A percentile compares a stretch with the other conserved stretches of the same genome.
phyloP scores from a whole-genome alignment of 1,140 invertebrate species.

The Maniola jurtina region DNA sequence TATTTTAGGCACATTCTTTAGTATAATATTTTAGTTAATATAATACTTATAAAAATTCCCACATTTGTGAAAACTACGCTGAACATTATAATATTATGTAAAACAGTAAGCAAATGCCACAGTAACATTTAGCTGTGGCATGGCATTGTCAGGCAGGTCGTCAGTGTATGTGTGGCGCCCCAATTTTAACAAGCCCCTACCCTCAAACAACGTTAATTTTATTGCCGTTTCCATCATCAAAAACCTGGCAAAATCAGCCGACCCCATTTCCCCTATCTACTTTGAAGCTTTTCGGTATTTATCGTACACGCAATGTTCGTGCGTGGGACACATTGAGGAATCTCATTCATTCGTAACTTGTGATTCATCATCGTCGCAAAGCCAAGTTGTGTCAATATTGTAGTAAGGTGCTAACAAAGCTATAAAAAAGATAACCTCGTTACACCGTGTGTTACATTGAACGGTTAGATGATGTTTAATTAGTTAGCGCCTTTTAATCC shows the following conservation, averaged over 20 bases:
- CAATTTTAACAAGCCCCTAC: constrained; percentile 6
- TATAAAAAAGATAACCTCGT: constrained; percentile 7
- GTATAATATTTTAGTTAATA: too few species aligned
- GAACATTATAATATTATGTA: not conserved
- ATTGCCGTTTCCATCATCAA: constrained; percentile 4
- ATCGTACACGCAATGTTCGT: not conserved
- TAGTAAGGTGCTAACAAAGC: not conserved
- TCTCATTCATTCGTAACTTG: constrained; percentile 7
- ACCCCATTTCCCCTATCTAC: constrained; percentile 5
- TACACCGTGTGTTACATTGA: not conserved
- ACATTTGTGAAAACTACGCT: not conserved
- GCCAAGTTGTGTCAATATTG: not conserved
- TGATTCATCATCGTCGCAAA: constrained; percentile 14
- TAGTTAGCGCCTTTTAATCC: not conserved
- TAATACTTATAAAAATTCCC: not conserved
- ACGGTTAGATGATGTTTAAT: not conserved
- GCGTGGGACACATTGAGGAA: not conserved
- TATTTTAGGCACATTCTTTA: too few species aligned
- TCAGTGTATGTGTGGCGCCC: not conserved
- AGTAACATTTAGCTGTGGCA: constrained; percentile 31
- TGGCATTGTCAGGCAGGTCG: constrained; percentile 14
- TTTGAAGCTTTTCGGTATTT: constrained; percentile 15
- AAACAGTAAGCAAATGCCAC: constrained; percentile 26
- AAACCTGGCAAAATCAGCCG: constrained; percentile 1
- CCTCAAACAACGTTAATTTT: constrained; percentile 1